Base-by-base conservation (phyloP, 1,140 invertebrate species). In the Philopotamus ludificatus region DNA sequence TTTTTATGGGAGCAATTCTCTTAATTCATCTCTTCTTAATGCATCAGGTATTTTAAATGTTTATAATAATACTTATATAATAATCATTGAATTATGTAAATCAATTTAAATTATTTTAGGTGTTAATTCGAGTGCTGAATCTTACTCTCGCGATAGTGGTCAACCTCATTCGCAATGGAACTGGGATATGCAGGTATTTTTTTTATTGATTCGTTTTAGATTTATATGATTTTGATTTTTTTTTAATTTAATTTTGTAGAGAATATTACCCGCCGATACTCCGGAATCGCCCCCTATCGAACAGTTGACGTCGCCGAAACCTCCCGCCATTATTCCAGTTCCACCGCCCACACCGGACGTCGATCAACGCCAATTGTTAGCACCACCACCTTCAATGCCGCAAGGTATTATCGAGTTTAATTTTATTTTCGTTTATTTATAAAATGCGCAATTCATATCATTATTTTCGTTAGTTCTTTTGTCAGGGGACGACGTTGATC, bases 401-500 rank as follows among this genome's bases (percentile, higher is more conserved):
- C 62, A 55, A 49, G 62, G 53, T 55, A 15, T 15, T 39, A 34
- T 34, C 28, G 4, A 12, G 4, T 34, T 34, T 34, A 51, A 34
- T 23, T 21, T 25, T 34, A 2, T 41, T 10, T 45, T 26, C 45
- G 20, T 57, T 49, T 58, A n/a, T n/a, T n/a, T n/a, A n/a, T n/a
- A n/a, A n/a, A n/a, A n/a, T n/a, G n/a, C n/a, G n/a, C n/a, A n/a
- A n/a, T n/a, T n/a, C n/a, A n/a, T n/a, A n/a, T n/a, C n/a, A n/a
- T n/a, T n/a, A n/a, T n/a, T n/a, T n/a, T n/a, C n/a, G n/a, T n/a
- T 47, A 66, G 64, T 66, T n/a, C 65, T 75, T 61, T 4, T 70
- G 75, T 74, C 74, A 45, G 70, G 73, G 41, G 77, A 80, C 67
- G 78, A 80, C 54, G 74, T 79, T 22, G 78, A 80, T 58, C 76